Evolutionary conservation across 1,140 invertebrate species (phyloP).

Genomic region (Caligus rogercresseyi): DNA sequence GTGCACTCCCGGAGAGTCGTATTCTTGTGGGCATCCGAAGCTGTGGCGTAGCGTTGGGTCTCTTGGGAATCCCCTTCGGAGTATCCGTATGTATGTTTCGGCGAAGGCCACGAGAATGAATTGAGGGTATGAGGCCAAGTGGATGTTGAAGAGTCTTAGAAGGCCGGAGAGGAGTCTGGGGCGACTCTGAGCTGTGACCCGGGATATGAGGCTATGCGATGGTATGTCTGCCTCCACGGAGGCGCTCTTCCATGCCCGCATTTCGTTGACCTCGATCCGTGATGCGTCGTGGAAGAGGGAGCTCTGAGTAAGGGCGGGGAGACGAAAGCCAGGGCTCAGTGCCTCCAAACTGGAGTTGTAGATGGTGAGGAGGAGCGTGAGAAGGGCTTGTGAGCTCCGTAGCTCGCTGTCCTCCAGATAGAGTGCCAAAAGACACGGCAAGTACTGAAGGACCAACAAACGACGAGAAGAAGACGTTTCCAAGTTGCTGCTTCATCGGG

Average conservation of each 20-base stretch:
- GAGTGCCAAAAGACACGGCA: background rate
- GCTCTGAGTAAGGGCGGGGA: background rate
- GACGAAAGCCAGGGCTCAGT: background rate
- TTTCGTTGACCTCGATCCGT: background rate
- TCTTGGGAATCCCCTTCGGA: background rate
- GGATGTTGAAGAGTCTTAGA: background rate
- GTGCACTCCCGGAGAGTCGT: background rate
- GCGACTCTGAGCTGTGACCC: background rate
- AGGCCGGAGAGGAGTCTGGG: background rate
- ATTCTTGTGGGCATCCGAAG: background rate
- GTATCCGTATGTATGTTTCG: background rate
- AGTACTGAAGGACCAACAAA: background rate
- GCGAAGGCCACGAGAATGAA: background rate
- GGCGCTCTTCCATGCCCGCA: background rate
- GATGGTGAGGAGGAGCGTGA: background rate
- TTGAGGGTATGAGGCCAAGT: background rate
- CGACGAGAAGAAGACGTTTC: too few species aligned
- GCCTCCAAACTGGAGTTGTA: background rate
- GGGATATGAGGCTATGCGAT: background rate
- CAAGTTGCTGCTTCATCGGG: background rate
- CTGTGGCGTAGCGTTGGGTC: background rate
- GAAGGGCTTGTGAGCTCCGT: background rate
- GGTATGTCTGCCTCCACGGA: background rate
- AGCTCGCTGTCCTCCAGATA: too few species aligned
- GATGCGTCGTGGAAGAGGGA: constrained; percentile 6